Evolutionary conservation across 2,797 vertebrate genomes (phyloP).

Genomic region (Danio albolineatus): DNA sequence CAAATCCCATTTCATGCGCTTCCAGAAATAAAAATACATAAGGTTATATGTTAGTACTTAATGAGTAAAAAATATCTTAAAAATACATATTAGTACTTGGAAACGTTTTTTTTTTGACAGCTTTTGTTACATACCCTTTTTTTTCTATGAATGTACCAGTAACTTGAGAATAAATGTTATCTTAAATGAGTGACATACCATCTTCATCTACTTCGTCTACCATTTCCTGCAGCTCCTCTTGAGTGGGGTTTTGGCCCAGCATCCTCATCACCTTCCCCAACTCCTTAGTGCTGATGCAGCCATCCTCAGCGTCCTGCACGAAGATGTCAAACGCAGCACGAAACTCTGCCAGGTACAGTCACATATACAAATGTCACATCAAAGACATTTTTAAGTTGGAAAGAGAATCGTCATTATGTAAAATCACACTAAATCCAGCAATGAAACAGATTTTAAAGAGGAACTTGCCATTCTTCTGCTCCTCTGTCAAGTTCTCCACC

Average conservation of each 20-base stretch:
- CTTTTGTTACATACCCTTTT: background rate
- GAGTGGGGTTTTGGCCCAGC: constrained; percentile 96
- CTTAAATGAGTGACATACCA: constrained; percentile 73
- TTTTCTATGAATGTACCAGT: background rate
- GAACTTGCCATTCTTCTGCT: constrained; percentile 84
- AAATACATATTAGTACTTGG: too few species aligned
- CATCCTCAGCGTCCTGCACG: constrained; percentile 88
- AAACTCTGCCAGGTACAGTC: constrained; percentile 83
- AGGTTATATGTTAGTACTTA: too few species aligned
- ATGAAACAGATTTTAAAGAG: background rate
- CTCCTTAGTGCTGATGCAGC: constrained; percentile 86
- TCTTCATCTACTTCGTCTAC: constrained; percentile 99
- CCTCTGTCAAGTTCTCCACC: constrained; percentile 85
- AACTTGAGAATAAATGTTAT: background rate
- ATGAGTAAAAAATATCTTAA: too few species aligned
- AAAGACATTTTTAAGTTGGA: background rate
- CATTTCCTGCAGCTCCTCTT: constrained; percentile 98
- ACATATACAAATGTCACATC: background rate
- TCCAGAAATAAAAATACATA: too few species aligned
- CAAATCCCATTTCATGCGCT: background rate
- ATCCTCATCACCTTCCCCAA: constrained; percentile 89
- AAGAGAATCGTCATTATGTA: background rate
- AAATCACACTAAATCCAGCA: background rate
- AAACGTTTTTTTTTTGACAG: too few species aligned
- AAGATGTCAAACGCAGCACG: constrained; percentile 98